These are phyloP conservation scores for Sylvilagus bachmani DNA, from an alignment of 2,113 vertebrate species.

Conservation along the genomic window DNA sequence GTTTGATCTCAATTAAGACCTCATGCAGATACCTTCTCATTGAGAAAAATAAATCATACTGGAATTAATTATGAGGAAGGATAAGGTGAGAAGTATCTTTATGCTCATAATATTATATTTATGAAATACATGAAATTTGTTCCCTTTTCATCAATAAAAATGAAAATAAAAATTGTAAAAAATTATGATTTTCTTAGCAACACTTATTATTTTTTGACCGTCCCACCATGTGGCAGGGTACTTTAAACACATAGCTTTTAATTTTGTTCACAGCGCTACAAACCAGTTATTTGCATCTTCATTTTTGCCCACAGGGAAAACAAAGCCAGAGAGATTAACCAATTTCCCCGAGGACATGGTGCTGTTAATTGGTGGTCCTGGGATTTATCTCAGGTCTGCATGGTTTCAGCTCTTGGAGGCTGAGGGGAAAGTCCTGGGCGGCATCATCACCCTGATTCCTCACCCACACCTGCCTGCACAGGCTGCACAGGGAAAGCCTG, in stretches of 20 bases:
- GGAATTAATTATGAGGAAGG: not conserved
- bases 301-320: conserved; percentile 46
- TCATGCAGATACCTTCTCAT: not conserved
- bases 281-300: not conserved
- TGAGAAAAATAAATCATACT: not conserved
- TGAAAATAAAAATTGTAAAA: no score
- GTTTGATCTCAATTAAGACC: not conserved
- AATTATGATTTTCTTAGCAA: no score
- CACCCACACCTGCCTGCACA: rapidly evolving
- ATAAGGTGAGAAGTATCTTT: no score
- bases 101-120: no score
- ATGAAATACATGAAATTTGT: no score
- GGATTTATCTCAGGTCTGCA: not conserved
- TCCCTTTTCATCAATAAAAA: no score
- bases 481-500: rapidly evolving
- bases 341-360: not conserved
- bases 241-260: not conserved
- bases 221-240: not conserved
- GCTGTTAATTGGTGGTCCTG: conserved; percentile 47
- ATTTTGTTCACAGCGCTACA: not conserved
- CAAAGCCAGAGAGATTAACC: not conserved
- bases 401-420: not conserved
- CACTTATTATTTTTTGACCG: not conserved
- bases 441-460: not conserved
- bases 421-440: not conserved